Conservation (phyloP, 2,888 invertebrate species). For the Diploptera punctata region DNA sequence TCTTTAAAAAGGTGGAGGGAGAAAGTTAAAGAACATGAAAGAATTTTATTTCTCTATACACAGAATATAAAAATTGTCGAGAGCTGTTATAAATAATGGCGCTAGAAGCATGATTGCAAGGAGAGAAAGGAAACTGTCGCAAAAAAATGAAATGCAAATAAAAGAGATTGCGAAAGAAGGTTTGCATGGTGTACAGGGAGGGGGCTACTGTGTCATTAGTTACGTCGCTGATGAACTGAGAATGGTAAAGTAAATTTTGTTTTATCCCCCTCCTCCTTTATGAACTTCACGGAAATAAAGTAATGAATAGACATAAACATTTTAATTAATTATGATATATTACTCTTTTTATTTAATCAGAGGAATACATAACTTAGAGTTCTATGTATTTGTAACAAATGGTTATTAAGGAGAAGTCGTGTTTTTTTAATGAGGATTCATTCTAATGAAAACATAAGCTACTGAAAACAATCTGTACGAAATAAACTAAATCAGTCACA, state of each 20-base stretch:
- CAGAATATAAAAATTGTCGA: not conserved
- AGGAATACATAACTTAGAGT: too few species aligned
- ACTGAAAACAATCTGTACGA: too few species aligned
- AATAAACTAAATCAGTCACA: not conserved
- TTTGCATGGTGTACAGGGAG: not conserved
- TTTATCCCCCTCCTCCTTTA: not conserved
- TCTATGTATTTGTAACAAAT: not conserved
- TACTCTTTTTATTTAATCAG: not conserved
- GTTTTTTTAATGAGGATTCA: too few species aligned
- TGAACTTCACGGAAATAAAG: not conserved
- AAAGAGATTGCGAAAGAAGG: not conserved
- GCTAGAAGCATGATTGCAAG: not conserved
- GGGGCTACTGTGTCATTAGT: not conserved
- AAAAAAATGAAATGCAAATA: not conserved
- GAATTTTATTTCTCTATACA: not conserved
- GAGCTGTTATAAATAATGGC: not conserved
- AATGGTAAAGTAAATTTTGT: too few species aligned
- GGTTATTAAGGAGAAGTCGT: too few species aligned
- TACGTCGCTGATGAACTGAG: not conserved
- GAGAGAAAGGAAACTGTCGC: not conserved
- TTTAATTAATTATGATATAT: slow-evolving; percentile 2
- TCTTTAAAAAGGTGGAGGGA: too few species aligned
- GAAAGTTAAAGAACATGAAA: not conserved
- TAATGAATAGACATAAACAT: too few species aligned
- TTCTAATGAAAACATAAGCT: too few species aligned